phyloP scores from a whole-genome alignment of 92 coral and sea anemone genomes.

The Isaurus tuberculatus region DNA sequence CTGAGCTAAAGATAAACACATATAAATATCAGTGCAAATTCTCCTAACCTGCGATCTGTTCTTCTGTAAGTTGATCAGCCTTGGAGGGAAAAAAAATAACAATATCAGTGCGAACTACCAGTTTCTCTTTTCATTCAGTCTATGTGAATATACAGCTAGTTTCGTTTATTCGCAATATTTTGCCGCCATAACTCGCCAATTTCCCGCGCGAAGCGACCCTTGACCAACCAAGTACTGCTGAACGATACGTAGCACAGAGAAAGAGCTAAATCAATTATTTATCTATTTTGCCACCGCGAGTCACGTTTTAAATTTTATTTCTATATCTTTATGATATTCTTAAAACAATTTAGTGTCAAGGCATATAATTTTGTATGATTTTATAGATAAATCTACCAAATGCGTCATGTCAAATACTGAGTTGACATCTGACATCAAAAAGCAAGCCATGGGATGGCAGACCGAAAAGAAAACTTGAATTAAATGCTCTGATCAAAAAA shows the following conservation, averaged over 20 bases:
- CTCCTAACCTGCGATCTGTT: slow-evolving; percentile 27
- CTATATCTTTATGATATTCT: not conserved
- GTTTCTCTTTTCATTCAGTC: not conserved
- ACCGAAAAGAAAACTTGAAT: not conserved
- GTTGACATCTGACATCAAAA: not conserved
- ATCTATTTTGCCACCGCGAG: too few relatives aligned
- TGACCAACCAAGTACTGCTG: not conserved
- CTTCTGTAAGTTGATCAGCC: slow-evolving; percentile 43
- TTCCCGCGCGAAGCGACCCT: not conserved
- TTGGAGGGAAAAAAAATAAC: not conserved
- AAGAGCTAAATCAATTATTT: too few relatives aligned
- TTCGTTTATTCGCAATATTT: not conserved
- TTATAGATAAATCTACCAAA: not conserved
- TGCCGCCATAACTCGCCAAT: not conserved
- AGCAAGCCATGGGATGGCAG: not conserved
- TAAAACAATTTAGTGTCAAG: not conserved
- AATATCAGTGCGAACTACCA: not conserved
- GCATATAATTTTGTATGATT: not conserved
- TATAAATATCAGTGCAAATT: not conserved
- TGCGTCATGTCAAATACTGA: not conserved
- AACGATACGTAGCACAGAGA: not conserved
- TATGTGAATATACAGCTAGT: not conserved
- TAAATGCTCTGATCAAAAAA: not conserved
- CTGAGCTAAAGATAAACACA: not conserved
- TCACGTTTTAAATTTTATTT: not conserved